phyloP scores from a whole-genome alignment of 2,888 invertebrate species.

The Perizoma affinitatum region DNA sequence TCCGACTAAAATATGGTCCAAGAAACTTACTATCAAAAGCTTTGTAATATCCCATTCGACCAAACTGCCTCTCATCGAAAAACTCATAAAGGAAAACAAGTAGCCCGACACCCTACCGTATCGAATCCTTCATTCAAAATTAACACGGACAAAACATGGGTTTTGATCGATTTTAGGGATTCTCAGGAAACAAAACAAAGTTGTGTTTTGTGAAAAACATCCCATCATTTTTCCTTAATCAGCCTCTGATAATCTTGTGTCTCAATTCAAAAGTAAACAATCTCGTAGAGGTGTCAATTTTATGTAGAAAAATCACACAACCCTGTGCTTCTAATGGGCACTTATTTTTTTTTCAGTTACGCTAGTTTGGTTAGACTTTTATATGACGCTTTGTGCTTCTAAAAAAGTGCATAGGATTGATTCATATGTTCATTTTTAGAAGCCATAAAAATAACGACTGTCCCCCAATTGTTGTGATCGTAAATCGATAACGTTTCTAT shows the following conservation, averaged over 20 bases:
- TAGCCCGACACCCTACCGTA: slow-evolving; percentile 57
- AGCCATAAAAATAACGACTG: slow-evolving; percentile 79
- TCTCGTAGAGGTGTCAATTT: background rate
- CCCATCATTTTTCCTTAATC: background rate
- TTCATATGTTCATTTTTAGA: slow-evolving; percentile 70
- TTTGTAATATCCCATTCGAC: slow-evolving; percentile 21
- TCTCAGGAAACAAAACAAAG: slow-evolving; percentile 30
- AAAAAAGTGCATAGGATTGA: slow-evolving; percentile 71
- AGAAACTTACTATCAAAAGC: slow-evolving; percentile 23
- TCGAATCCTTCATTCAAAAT: slow-evolving; percentile 62
- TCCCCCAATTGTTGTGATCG: slow-evolving; percentile 68
- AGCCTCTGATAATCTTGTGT: background rate
- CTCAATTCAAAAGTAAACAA: background rate
- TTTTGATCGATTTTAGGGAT: slow-evolving; percentile 31
- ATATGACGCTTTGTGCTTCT: slow-evolving; percentile 73
- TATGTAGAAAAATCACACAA: slow-evolving; percentile 8
- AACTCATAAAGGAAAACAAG: slow-evolving; percentile 49
- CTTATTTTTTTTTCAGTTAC: slow-evolving; percentile 62
- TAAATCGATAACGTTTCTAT: slow-evolving; percentile 63
- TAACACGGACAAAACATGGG: slow-evolving; percentile 60
- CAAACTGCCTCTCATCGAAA: slow-evolving; percentile 28
- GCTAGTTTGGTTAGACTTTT: slow-evolving; percentile 58
- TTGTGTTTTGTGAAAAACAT: background rate
- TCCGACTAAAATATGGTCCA: slow-evolving; percentile 11
- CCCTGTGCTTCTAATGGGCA: slow-evolving; percentile 16